phyloP scores from a whole-genome alignment of 2,888 invertebrate species.

The Harmothoe impar region DNA sequence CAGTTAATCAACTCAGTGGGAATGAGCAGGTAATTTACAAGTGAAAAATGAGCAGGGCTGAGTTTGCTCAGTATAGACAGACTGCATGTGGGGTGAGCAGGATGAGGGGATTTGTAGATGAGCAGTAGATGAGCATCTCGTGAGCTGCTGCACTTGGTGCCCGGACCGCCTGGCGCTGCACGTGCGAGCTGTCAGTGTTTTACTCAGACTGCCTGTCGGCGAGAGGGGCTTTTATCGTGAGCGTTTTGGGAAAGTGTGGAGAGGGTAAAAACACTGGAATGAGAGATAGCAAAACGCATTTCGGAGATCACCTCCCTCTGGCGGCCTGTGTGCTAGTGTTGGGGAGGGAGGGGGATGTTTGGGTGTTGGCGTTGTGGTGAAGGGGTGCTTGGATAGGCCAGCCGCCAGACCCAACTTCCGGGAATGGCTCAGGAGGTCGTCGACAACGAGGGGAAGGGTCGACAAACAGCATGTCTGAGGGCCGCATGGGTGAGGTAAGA shows the following conservation, averaged over 20 bases:
- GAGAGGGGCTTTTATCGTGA: neutral
- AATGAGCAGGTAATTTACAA: no score
- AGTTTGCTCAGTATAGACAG: no score
- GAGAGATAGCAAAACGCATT: conserved; percentile 29
- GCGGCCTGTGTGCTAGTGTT: neutral
- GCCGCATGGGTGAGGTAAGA: no score
- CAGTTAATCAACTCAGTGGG: no score
- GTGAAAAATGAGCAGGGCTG: no score
- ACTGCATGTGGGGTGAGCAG: neutral
- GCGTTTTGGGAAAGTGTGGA: neutral
- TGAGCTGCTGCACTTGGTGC: conserved; percentile 13
- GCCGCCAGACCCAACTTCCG: neutral
- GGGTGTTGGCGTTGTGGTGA: no score
- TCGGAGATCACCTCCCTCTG: neutral
- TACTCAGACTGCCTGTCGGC: neutral
- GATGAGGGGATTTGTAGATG: neutral
- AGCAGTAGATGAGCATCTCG: neutral
- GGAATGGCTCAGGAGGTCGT: neutral
- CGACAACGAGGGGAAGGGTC: neutral
- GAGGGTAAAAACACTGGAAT: neutral
- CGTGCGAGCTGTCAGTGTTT: conserved; percentile 30
- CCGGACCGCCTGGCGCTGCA: conserved; percentile 31
- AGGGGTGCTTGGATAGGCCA: neutral
- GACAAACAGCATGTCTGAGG: neutral
- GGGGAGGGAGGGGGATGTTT: neutral